Conservation (phyloP, 1,140 invertebrate genomes). For the Conopomorpha cramerella region DNA sequence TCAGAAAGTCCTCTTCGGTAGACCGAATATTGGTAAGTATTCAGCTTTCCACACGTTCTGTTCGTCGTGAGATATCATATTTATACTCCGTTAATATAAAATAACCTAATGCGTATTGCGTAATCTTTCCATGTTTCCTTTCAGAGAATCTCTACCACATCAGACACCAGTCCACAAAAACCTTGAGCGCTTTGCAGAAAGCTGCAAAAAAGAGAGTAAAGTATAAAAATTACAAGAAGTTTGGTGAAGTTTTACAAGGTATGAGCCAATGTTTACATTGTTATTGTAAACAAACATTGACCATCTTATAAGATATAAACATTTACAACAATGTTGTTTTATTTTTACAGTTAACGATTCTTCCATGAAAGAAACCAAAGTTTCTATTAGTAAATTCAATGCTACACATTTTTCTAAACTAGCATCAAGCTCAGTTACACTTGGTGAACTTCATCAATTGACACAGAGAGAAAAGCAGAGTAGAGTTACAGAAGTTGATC, state of each 20-base stretch:
- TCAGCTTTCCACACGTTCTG: not conserved
- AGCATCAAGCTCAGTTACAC: conserved; percentile 60
- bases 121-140: not conserved
- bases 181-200: conserved; percentile 26
- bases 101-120: not conserved
- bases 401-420: conserved; percentile 67
- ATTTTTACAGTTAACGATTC: conserved; percentile 63
- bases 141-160: conserved; percentile 9
- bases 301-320: conserved; percentile 1
- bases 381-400: conserved; percentile 66
- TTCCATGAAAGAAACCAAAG: conserved; percentile 64
- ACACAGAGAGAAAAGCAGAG: conserved; percentile 36
- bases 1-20: conserved; percentile 30
- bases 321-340: conserved; percentile 8
- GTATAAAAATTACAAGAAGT: conserved; percentile 43
- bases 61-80: too few species aligned
- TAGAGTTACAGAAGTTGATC: conserved; percentile 31
- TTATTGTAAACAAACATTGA: conserved; percentile 3
- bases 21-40: conserved; percentile 24
- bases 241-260: conserved; percentile 52
- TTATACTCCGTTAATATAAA: too few species aligned
- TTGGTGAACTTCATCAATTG: conserved; percentile 63
- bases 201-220: conserved; percentile 35
- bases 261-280: conserved; percentile 7
- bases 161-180: conserved; percentile 46